These are phyloP conservation scores for Sebastes steindachneri DNA, from an alignment of 2,797 vertebrate genomes.

Conservation along the genomic window DNA sequence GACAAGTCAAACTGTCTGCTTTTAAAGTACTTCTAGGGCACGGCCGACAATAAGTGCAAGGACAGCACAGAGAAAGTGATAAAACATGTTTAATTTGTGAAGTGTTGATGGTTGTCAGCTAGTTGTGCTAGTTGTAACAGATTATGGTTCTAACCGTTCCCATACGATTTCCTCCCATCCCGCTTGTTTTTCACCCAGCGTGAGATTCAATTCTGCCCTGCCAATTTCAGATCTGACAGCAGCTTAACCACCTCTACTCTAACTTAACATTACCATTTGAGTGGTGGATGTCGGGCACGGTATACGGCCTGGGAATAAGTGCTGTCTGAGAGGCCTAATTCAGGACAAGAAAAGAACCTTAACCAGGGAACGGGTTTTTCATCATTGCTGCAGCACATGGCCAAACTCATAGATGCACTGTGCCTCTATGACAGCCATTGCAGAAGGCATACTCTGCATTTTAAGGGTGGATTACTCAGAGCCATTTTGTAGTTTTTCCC, in stretches of 20 bases:
- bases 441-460: background rate
- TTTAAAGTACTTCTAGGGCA: background rate
- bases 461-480: background rate
- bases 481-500: background rate
- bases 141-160: background rate
- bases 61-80: background rate
- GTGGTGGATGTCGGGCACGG: background rate
- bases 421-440: background rate
- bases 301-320: slow-evolving; percentile 3
- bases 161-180: background rate
- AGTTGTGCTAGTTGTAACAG: background rate
- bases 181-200: background rate
- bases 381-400: slow-evolving; percentile 1
- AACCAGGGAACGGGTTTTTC: background rate
- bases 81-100: background rate
- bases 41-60: background rate
- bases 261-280: slow-evolving; percentile 4
- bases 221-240: slow-evolving; percentile 10
- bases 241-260: slow-evolving; percentile 17
- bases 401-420: background rate
- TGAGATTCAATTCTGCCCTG: background rate
- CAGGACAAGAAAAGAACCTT: background rate
- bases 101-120: background rate
- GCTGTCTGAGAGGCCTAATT: slow-evolving; percentile 18
- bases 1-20: background rate